Evolutionary conservation across 2,113 vertebrate genomes (phyloP).

Genomic region (Pluvianellus socialis): DNA sequence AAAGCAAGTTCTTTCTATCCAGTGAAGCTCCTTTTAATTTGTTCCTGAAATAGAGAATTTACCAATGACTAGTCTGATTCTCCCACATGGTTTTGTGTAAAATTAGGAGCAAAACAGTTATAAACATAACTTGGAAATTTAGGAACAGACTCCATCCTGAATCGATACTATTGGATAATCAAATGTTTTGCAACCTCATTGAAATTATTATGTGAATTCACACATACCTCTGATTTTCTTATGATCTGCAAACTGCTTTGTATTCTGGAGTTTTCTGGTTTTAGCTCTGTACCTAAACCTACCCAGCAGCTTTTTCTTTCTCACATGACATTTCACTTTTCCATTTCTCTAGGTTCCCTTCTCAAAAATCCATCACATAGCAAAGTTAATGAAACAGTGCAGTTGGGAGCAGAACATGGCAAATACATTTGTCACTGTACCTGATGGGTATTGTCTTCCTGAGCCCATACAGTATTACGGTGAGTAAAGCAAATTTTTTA

Average conservation of each 20-base stretch:
- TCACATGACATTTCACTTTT: not conserved
- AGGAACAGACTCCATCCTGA: not conserved
- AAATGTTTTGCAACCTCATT: not conserved
- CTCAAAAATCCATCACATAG: not conserved
- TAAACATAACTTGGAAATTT: not conserved
- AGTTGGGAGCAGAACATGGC: constrained; percentile 83
- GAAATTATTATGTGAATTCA: not conserved
- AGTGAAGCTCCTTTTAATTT: not conserved
- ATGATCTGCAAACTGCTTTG: not conserved
- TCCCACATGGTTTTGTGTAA: not conserved
- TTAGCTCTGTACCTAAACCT: not conserved
- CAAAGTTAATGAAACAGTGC: constrained; percentile 83
- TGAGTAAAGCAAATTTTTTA: constrained; percentile 64
- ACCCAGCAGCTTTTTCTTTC: not conserved
- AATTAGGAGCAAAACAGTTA: not conserved
- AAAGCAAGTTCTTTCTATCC: not conserved
- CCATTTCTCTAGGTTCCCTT: constrained; percentile 34
- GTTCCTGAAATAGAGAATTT: not conserved
- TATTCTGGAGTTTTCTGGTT: not conserved
- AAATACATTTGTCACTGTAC: constrained; percentile 80
- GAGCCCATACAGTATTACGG: constrained; percentile 87
- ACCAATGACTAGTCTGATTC: not conserved
- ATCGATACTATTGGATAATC: not conserved
- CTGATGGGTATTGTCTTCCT: constrained; percentile 82
- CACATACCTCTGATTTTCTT: not conserved